Base-by-base conservation (phyloP, 1,140 invertebrate species). In the Lepidurus arcticus region DNA sequence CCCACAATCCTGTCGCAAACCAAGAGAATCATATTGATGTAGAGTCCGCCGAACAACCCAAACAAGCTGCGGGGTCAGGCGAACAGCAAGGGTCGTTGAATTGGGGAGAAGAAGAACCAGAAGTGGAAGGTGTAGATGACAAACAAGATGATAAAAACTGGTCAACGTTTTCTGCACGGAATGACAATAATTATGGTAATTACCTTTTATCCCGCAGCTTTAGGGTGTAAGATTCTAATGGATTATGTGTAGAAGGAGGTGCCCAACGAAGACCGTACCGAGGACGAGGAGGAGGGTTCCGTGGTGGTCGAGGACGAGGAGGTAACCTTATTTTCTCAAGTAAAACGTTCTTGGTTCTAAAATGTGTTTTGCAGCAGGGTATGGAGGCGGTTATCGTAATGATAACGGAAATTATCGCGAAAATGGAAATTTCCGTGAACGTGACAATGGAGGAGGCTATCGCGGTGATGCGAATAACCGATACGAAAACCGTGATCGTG, bases 371-470 rank as follows among this genome's bases (percentile, higher is more conserved):
- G 34, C 34, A 34, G 44, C 34, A 34, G 76, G 76, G 34, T 76
- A 76, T 43, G 75, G 75, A 4, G 75, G 75, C 9, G 44, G 44
- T 53, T 45, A 76, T 45, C 76, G 76, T 11, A 45, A 76, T 34
- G 76, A 65, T 16, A 76, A 47, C 34, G 76, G 76, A 9, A 65
- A 76, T 42, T 53, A 42, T 34, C 45, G 11, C 8, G 45, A 76
- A 21, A 45, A 76, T n/a, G 65, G 65, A 34, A 76, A 26, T 13
- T 45, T 53, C 65, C 76, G 76, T 26, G 44, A 76, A 42, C 76
- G 65, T n/a, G 76, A 65, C 13, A 76, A 76, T 13, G 76, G 76
- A 10, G 76, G 76, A 26, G 76, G 53, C 53, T 65, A 76, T 76
- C 76, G 76, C 8, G 53, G 53, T 65, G 76, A 65, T 53, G 34